Base-by-base conservation (phyloP, 2,113 vertebrate species). In the Eulemur rufifrons region DNA sequence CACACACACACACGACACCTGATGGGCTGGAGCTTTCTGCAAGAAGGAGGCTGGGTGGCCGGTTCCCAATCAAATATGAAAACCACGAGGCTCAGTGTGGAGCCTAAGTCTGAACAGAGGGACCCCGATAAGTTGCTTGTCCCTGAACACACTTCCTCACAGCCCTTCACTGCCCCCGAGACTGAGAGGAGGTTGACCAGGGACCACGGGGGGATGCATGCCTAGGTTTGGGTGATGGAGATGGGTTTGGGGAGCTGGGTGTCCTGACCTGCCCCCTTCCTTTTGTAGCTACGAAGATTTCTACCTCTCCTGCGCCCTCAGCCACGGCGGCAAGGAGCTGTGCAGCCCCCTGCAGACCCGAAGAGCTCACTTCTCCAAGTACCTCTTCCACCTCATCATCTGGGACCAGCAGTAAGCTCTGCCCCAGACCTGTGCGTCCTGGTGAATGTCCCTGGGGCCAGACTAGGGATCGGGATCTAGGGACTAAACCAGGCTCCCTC, bases 231-330 rank as follows among this genome's bases (percentile, higher is more conserved):
- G 47, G 78, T 81, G 87, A 14, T 39, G 2, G 25, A n/a, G 88
- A 5, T 32, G 1, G n/a, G 11, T 23, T 17, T 9, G 39, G 25
- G 86, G 47, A 18, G 17, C 54, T 7, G 9, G 34, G 42, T 32
- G 4, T 4, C 39, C 69, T 80, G 61, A 66, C 5, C 0, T 0
- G 5, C 37, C 81, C 25, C 37, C 45, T 87, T 83, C 32, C 83
- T 64, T n/a, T 89, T 11, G 29, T 98, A 99, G 99, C 96, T 99
- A 99, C 2, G 99, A 99, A 98, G 99, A 99, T 59, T 99, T 99
- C 99, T 99, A 99, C 99, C 99, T 99, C 98, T 99, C 99, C 94
- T 99, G 99, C 98, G 99, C 99, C 3, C 98, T 99, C 98, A 99
- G 99, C 96, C 99, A 99, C 0, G 99, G 99, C 0, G 99, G 99